These are phyloP conservation scores for Arothron firmamentum DNA, from an alignment of 2,113 vertebrate genomes.

Conservation along the genomic window DNA sequence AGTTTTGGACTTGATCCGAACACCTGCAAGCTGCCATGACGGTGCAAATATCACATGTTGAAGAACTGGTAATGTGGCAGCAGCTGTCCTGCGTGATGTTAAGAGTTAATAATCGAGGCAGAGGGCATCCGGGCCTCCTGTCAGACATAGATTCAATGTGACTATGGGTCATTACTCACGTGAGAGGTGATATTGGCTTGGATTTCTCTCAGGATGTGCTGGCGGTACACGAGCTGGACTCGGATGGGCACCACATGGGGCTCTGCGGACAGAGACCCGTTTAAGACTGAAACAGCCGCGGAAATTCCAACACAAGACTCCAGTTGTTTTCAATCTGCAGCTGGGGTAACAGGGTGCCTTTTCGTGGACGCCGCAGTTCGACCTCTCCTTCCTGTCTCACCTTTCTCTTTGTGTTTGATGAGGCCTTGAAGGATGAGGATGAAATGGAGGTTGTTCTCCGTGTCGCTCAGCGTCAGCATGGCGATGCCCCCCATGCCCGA, in stretches of 20 bases:
- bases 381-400: slow-evolving; percentile 46
- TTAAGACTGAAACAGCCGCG: neutral
- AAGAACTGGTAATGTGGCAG: too few relatives aligned
- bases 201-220: slow-evolving; percentile 82
- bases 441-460: slow-evolving; percentile 92
- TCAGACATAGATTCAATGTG: neutral
- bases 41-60: too few relatives aligned
- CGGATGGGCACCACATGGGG: slow-evolving; percentile 72
- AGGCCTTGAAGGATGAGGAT: slow-evolving; percentile 89
- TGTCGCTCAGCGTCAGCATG: slow-evolving; percentile 89
- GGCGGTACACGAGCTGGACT: slow-evolving; percentile 83
- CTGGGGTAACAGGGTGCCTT: too few relatives aligned
- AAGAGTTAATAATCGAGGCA: neutral
- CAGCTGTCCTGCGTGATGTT: too few relatives aligned
- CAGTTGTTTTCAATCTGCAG: neutral
- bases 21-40: too few relatives aligned
- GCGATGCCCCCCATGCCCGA: slow-evolving; percentile 83
- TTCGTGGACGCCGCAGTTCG: neutral
- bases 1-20: too few relatives aligned
- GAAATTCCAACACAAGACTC: too few relatives aligned
- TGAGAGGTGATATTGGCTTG: slow-evolving; percentile 81
- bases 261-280: slow-evolving; percentile 64
- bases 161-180: slow-evolving; percentile 66
- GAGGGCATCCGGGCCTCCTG: neutral
- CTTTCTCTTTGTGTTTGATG: slow-evolving; percentile 66